These are phyloP conservation scores for Pteria penguin DNA, from an alignment of 2,888 invertebrate genomes.

Conservation along the genomic window DNA sequence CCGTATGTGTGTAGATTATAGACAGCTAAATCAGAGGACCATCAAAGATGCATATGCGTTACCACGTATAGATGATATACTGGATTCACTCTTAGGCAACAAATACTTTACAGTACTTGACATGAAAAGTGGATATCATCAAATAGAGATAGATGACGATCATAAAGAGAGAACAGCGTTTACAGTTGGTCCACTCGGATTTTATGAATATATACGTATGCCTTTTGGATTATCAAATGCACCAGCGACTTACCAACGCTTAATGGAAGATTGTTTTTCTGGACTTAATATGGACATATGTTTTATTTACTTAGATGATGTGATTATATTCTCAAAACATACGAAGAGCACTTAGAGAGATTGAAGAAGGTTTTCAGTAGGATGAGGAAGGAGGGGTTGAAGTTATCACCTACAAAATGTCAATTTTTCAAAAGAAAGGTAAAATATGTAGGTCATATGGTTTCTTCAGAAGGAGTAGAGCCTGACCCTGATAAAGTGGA, in stretches of 20 bases:
- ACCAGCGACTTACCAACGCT: conserved; percentile 39
- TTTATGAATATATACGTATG: conserved; percentile 38
- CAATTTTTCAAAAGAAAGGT: conserved; percentile 25
- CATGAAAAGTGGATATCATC: conserved; percentile 18
- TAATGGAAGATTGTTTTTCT: conserved; percentile 36
- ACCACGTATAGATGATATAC: conserved; percentile 38
- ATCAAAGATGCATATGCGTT: conserved; percentile 25
- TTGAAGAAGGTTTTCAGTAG: conserved; percentile 36
- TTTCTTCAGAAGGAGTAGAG: conserved; percentile 28
- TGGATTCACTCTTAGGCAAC: conserved; percentile 9
- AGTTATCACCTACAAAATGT: conserved; percentile 42
- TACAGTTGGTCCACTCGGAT: conserved; percentile 42
- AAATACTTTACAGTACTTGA: conserved; percentile 7
- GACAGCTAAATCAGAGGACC: conserved; percentile 28
- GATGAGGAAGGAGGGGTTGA: conserved; percentile 23
- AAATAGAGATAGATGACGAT: conserved; percentile 1
- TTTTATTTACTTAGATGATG: conserved; percentile 49
- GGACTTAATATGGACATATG: conserved; percentile 32
- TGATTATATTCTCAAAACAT: conserved; percentile 40
- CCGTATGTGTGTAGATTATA: conserved; percentile 34
- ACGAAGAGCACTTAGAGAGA: conserved; percentile 39
- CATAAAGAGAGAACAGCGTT: conserved; percentile 46
- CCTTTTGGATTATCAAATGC: conserved; percentile 35
- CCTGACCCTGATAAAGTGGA: conserved; percentile 40
- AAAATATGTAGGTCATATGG: conserved; percentile 41